phyloP scores from a whole-genome alignment of 2,888 invertebrate genomes.

The Neoitamus cyanurus region DNA sequence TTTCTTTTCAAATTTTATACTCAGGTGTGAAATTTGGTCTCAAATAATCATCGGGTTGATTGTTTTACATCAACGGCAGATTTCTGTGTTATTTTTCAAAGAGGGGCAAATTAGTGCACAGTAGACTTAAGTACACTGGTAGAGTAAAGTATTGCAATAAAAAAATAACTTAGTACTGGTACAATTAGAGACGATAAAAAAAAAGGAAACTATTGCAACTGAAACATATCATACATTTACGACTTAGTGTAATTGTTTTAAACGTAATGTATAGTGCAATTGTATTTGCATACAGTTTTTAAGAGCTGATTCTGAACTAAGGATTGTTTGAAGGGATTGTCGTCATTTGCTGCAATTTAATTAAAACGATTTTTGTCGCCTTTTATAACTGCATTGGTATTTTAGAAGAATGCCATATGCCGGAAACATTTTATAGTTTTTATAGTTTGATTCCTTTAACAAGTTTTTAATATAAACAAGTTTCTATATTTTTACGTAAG shows the following conservation, averaged over 20 bases:
- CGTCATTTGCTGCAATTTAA: not conserved
- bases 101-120: not conserved
- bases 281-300: slow-evolving; percentile 23
- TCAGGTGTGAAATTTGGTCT: slow-evolving; percentile 47
- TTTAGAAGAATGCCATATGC: no score
- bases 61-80: slow-evolving; percentile 2
- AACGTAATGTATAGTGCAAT: slow-evolving; percentile 29
- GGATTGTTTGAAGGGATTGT: not conserved
- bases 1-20: slow-evolving; percentile 31
- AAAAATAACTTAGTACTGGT: slow-evolving; percentile 24
- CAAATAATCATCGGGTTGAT: slow-evolving; percentile 33
- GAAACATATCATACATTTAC: slow-evolving; percentile 52
- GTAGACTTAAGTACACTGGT: slow-evolving; percentile 26
- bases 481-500: no score
- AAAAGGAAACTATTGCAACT: slow-evolving; percentile 49
- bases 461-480: no score
- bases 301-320: slow-evolving; percentile 15
- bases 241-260: slow-evolving; percentile 21
- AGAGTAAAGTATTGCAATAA: slow-evolving; percentile 39
- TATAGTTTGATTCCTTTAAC: no score
- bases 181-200: slow-evolving; percentile 18
- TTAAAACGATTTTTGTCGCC: not conserved
- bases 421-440: no score
- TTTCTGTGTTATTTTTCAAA: slow-evolving; percentile 29
- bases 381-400: not conserved